Evolutionary conservation across 2,797 vertebrate species (phyloP).

Genomic region (Kryptopterus vitreolus): DNA sequence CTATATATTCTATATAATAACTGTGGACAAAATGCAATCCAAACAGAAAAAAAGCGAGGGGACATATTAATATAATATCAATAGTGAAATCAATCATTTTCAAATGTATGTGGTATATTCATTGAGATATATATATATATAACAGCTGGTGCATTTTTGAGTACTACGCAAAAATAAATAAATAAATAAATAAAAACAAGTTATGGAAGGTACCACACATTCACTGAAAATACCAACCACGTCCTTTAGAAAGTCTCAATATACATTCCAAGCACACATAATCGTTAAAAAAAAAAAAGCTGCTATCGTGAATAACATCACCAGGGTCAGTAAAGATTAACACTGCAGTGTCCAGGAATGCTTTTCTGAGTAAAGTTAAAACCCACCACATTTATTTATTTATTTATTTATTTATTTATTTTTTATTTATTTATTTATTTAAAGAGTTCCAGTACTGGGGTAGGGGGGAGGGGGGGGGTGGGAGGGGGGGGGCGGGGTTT

Average conservation of each 20-base stretch:
- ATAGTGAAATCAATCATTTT: constrained; percentile 4
- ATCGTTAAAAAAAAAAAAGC: constrained; percentile 1
- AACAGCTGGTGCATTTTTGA: constrained; percentile 44
- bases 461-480: no score
- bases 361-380: neutral
- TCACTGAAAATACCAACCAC: constrained; percentile 1
- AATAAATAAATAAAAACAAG: no score
- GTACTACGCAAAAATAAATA: constrained; percentile 30
- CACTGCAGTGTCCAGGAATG: neutral
- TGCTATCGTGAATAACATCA: neutral
- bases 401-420: no score
- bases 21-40: neutral
- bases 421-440: no score
- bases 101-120: neutral
- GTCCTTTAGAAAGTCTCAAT: neutral
- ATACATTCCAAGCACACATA: constrained; percentile 15
- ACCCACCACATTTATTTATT: no score
- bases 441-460: no score
- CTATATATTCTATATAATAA: neutral
- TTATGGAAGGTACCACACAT: constrained; percentile 24
- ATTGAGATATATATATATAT: constrained; percentile 23
- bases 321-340: neutral
- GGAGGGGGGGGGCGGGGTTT: no score
- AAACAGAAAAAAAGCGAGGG: constrained; percentile 2
- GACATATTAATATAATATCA: neutral